Percentiles rank a stretch among this genome's conserved stretches.
These are phyloP conservation scores for Conomelus anceps DNA, from an alignment of 2,888 invertebrate genomes.

Conservation along the genomic window DNA sequence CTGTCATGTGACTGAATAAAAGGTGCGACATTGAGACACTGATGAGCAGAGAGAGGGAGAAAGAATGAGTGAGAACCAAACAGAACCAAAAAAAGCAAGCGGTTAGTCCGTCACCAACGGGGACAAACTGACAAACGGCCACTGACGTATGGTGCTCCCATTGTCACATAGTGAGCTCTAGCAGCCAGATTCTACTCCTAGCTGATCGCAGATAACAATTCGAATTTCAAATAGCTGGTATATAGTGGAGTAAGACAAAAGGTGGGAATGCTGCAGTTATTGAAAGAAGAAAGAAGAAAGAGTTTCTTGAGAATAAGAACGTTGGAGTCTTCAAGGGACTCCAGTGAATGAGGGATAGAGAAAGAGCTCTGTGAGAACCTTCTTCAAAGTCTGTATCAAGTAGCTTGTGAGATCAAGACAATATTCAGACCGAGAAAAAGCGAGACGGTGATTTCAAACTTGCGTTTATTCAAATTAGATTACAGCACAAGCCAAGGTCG, in stretches of 20 bases:
- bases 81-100: not conserved
- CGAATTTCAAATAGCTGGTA: not conserved
- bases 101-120: not conserved
- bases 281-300: too few species aligned
- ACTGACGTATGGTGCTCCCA: not conserved
- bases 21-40: not conserved
- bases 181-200: not conserved
- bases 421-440: not conserved
- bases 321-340: not conserved
- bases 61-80: too few species aligned
- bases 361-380: not conserved
- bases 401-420: not conserved
- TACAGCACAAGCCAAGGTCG: not conserved
- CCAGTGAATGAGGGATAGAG: not conserved
- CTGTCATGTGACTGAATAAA: not conserved
- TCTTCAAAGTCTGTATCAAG: not conserved
- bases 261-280: not conserved
- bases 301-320: not conserved
- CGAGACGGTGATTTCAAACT: not conserved
- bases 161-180: not conserved
- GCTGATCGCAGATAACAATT: not conserved
- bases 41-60: not conserved
- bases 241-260: not conserved
- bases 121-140: not conserved
- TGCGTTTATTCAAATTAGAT: not conserved